Conservation (phyloP, 1,140 invertebrate species). For the Hesperophylax magnus region DNA sequence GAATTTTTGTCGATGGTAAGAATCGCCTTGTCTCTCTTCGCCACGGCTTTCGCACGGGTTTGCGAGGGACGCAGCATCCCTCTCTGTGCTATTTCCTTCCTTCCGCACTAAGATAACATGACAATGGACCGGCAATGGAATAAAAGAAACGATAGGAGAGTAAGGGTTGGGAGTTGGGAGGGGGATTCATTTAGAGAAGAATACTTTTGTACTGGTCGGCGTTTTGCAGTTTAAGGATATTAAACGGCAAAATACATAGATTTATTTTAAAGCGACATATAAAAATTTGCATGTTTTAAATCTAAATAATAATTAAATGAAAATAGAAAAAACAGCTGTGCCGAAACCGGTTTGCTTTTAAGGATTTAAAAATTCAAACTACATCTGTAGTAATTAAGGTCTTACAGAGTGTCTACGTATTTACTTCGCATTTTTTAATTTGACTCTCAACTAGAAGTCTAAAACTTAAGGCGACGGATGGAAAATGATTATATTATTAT, state of each 20-base stretch:
- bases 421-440: too few species aligned
- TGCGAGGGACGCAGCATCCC: slow-evolving; percentile 22
- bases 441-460: too few species aligned
- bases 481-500: too few species aligned
- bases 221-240: background rate
- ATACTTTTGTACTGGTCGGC: background rate
- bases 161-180: background rate
- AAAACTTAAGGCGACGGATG: too few species aligned
- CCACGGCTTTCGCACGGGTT: background rate
- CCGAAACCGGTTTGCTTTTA: background rate
- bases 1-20: slow-evolving; percentile 49
- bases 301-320: background rate
- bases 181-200: slow-evolving; percentile 21
- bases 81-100: slow-evolving; percentile 46
- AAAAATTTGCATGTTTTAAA: background rate
- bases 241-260: background rate
- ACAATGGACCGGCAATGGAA: slow-evolving; percentile 57
- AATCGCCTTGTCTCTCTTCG: slow-evolving; percentile 31
- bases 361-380: too few species aligned
- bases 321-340: background rate
- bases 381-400: too few species aligned
- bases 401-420: too few species aligned
- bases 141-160: slow-evolving; percentile 40
- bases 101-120: slow-evolving; percentile 56
- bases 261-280: background rate